Base-by-base conservation (phyloP, 2,797 vertebrate genomes). In the Sternotherus odoratus region DNA sequence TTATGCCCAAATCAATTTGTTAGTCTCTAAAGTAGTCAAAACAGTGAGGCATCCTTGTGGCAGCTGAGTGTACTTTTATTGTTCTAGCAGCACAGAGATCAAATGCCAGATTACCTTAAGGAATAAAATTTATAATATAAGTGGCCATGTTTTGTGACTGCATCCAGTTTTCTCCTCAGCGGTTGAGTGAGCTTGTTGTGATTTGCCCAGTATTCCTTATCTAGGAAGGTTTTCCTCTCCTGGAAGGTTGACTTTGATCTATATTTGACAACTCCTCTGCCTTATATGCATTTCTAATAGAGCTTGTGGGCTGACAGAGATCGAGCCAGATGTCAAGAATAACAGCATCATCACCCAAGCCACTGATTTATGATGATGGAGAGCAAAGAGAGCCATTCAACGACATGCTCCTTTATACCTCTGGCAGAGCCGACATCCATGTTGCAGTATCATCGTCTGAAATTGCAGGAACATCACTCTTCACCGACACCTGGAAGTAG, bases 401-500 rank as follows among this genome's bases (percentile, higher is more conserved):
- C 60, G 43, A 72, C 26, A 2, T 43, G 84, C 23, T 51, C 15
- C 12, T 86, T 78, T 83, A 4, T 95, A 95, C 97, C 93, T 94
- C 88, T 81, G 96, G 97, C 80, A 97, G 86, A 6, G 94, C 95
- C 19, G 95, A 96, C 77, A 97, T 93, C 95, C 95, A 96, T 0
- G 90, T 92, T 39, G 96, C 53, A 0, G 96, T 91, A 78, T 96
- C 96, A 84, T 85, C 91, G 77, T 97, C 95, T 46, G 96, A 97
- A 90, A 94, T 96, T 46, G 87, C 85, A 1, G 97, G 94, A 11
- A 97, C 79, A 5, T 96, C 87, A 3, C 83, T 97, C 83, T 94
- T 97, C 95, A 96, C 82, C 16, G 96, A 97, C 43, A 97, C 94
- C 94, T 97, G 89, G 92, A 77, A 79, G 93, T 77, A 94, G 46